Conservation (phyloP, 23 tunicate genomes). For the Botrylloides violaceus region DNA sequence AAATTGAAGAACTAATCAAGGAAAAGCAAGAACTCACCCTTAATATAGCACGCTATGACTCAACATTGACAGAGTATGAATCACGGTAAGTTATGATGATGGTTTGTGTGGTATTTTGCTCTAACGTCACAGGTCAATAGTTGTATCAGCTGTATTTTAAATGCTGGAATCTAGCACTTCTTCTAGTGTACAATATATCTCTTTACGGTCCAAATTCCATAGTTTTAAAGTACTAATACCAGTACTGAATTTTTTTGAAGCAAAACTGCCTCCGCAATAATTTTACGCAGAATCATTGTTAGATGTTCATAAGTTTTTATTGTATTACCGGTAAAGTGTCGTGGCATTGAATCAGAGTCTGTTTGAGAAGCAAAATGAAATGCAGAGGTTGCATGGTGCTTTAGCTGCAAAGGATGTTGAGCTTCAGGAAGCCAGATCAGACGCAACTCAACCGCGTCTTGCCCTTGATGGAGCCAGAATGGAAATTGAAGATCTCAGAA, state of each 20-base stretch:
- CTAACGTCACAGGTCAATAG: too few relatives aligned
- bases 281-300: not conserved
- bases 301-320: too few relatives aligned
- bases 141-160: too few relatives aligned
- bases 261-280: not conserved
- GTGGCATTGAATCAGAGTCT: constrained; percentile 57
- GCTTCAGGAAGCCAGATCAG: constrained; percentile 68
- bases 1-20: constrained; percentile 27
- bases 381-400: constrained; percentile 39
- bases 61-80: constrained; percentile 58
- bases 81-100: constrained; percentile 27
- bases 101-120: too few relatives aligned
- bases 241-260: not conserved
- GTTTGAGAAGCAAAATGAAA: constrained; percentile 40
- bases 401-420: constrained; percentile 67
- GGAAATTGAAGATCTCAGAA: constrained; percentile 65
- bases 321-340: too few relatives aligned
- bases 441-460: constrained; percentile 62
- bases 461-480: constrained; percentile 52
- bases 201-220: too few relatives aligned
- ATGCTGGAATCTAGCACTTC: too few relatives aligned
- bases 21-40: constrained; percentile 65
- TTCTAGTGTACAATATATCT: too few relatives aligned
- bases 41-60: constrained; percentile 37
- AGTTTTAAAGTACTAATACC: not conserved